Percentiles rank a stretch among this genome's conserved stretches.
Evolutionary conservation across 2,113 vertebrate species (phyloP).

Genomic region (Silurus asotus): DNA sequence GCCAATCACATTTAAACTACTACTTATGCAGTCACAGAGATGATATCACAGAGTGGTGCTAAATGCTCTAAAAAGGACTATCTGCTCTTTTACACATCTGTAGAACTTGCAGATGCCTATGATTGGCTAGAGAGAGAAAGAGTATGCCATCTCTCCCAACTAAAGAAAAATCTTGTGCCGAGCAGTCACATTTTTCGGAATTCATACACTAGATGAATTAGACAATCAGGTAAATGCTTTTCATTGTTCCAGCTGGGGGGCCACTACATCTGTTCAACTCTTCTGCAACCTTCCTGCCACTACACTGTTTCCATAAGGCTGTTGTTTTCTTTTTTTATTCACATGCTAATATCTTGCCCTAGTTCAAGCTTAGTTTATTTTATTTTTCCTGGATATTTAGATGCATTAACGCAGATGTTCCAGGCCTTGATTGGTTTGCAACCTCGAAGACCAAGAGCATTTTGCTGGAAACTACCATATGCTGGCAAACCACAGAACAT

Average conservation of each 20-base stretch:
- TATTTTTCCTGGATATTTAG: no score
- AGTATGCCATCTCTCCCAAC: not conserved
- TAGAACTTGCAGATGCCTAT: not conserved
- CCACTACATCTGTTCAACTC: not conserved
- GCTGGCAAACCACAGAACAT: conserved; percentile 31
- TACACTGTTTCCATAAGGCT: not conserved
- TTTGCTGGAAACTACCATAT: conserved; percentile 46
- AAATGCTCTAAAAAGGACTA: not conserved
- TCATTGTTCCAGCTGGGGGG: not conserved
- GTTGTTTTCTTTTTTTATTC: not conserved
- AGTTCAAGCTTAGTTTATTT: not conserved
- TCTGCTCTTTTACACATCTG: not conserved
- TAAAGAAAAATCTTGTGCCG: not conserved
- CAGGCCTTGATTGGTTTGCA: conserved; percentile 37
- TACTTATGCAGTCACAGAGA: not conserved
- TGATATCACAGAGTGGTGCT: not conserved
- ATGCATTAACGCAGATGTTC: conserved; percentile 11
- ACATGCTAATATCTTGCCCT: not conserved
- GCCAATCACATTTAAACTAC: not conserved
- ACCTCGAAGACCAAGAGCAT: conserved; percentile 42
- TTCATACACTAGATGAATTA: not conserved
- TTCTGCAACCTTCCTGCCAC: not conserved
- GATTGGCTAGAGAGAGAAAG: not conserved
- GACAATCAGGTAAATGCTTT: not conserved
- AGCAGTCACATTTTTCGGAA: not conserved